Base-by-base conservation (phyloP, 2,113 vertebrate species). In the Apaloderma vittatum region DNA sequence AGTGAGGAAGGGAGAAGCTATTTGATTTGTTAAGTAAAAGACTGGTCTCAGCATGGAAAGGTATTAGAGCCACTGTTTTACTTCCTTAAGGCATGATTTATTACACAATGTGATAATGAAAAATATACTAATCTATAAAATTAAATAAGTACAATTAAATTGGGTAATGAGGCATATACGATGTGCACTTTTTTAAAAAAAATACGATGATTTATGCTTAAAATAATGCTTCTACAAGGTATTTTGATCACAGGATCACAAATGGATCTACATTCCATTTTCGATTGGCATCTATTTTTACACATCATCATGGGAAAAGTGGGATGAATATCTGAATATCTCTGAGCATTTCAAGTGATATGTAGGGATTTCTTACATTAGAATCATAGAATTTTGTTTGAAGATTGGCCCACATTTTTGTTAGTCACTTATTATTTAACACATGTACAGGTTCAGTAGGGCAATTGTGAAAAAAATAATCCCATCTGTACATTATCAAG, bases 101-200 rank as follows among this genome's bases (percentile, higher is more conserved):
- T 82, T 49, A 49, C 20, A 78, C 43, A 93, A 82, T 7, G 8
- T 93, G 66, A 87, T 70, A 91, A 30, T 76, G 58, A 93, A 93
- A 95, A 91, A 93, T 22, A 61, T 12, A 22, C 14, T 76, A 2
- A 67, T 63, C 43, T 78, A 57, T 78, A 90, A 93, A 91, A 96
- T 92, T 74, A 90, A 84, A 30, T 68, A 74, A 71, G 13, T 85
- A n/a, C 46, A 87, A 96, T 96, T 95, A 94, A 94, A 85, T 75
- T 52, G n/a, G 57, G 8, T 91, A 96, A 91, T 87, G 70, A 12
- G 15, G 34, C 66, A 90, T 73, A 48, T 72, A 73, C 68, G 88
- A 72, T 75, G 61, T 4, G 1, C 23, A 45, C 21, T 90, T 83
- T 73, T 40, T 40, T 40, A 9, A 22, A 86, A 92, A 57, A 85